A percentile compares a stretch with the other conserved stretches of the same genome.
Evolutionary conservation across 2,888 invertebrate genomes (phyloP).

Genomic region (Mythimna albipuncta): DNA sequence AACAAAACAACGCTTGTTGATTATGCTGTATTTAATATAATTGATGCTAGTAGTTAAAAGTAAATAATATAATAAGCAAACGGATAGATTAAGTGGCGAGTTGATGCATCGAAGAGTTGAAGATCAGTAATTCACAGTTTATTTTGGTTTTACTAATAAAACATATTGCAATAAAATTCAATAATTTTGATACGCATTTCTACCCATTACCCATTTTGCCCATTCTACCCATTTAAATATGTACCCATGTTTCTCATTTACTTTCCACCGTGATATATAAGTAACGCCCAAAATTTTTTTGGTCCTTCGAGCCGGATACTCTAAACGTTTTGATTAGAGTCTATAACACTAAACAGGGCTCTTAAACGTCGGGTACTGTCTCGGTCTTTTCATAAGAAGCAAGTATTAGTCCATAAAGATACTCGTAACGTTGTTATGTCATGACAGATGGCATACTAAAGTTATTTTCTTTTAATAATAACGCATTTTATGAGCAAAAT

Average conservation of each 20-base stretch:
- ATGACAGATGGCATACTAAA: constrained; percentile 66
- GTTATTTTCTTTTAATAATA: constrained; percentile 66
- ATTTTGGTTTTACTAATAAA: background rate
- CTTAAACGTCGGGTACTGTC: constrained; percentile 42
- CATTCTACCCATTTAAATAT: background rate
- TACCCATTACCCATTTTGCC: too few species aligned
- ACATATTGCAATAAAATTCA: background rate
- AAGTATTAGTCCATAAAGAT: constrained; percentile 64
- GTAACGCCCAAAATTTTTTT: constrained; percentile 23
- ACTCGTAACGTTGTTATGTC: constrained; percentile 66
- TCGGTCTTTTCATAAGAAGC: constrained; percentile 59
- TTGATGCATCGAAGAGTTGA: too few species aligned
- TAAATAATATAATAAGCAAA: too few species aligned
- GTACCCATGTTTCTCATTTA: background rate
- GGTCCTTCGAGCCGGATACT: constrained; percentile 54
- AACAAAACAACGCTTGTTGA: too few species aligned
- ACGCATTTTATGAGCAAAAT: constrained; percentile 65
- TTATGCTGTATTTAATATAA: too few species aligned
- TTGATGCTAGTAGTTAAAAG: too few species aligned
- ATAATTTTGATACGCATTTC: background rate
- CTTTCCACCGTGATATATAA: constrained; percentile 31
- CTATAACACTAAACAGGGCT: constrained; percentile 54
- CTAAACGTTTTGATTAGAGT: constrained; percentile 56
- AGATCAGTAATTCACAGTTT: background rate
- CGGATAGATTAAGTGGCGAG: too few species aligned